Evolutionary conservation across 2,888 invertebrate genomes (phyloP), one percentile per base, ranked within the genome.

Genomic region (Andrena chrysosceles): DNA sequence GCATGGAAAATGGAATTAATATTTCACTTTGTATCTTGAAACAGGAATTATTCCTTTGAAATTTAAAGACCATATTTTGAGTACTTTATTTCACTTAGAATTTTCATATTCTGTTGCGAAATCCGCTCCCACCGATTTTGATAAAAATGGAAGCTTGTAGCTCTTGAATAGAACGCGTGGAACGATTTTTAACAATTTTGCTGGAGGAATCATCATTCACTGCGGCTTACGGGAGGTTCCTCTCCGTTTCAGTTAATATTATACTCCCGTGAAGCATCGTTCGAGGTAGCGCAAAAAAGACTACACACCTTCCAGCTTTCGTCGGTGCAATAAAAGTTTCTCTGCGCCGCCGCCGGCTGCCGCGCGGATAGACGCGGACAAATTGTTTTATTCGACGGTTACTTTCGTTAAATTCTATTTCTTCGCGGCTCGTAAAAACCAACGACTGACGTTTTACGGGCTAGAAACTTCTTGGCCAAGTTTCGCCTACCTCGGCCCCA

Each of bases 341-440:
- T n/a, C 33, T 35, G 63, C 35, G 2, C 23, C 13, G 56, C 23
- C 29, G 16, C 20, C n/a, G n/a, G 13, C 10, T n/a, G 26, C 63
- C 26, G 16, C n/a, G 29, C 13, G 2, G 23, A 54, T 23, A 54
- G 48, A 62, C 20, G 0, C 48, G 52, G 56, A 29, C 31, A 56
- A 67, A 73, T 67, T 29, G 54, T 67, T 56, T 42, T 29, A 56
- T 67, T 67, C 66, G 63, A 3, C 33, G 33, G 35, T 29, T 31
- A 35, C 20, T 67, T 67, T 73, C 67, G 67, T 67, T 67, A 56
- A 73, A 66, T 73, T 67, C 42, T 54, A 42, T 48, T 62, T 62
- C 20, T 23, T 62, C 60, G 70, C 29, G n/a, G 10, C 42, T 56
- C 66, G 67, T 56, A 67, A 67, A 56, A 67, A 42, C 16, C n/a